A percentile compares a stretch with the other conserved stretches of the same genome.
Evolutionary conservation across 2,888 invertebrate genomes (phyloP).

Genomic region (Bombyx huttoni): DNA sequence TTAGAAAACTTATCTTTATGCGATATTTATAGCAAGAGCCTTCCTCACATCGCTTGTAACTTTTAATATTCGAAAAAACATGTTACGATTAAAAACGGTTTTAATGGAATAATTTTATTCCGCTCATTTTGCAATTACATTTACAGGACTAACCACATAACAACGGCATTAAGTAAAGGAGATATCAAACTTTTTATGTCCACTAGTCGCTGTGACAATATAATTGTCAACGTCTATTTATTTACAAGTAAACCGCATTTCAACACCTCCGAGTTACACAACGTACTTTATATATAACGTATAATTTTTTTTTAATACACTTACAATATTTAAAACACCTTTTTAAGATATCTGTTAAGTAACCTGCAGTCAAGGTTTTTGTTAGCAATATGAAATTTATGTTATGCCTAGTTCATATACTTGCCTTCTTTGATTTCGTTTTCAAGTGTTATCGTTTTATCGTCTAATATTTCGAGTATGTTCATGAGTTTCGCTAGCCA

Average conservation of each 20-base stretch:
- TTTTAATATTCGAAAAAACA: too few species aligned
- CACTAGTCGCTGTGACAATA: neutral
- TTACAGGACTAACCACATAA: neutral
- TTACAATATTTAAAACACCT: too few species aligned
- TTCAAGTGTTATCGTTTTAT: slow-evolving; percentile 67
- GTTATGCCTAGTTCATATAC: slow-evolving; percentile 7
- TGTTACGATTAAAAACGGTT: too few species aligned
- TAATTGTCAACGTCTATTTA: neutral
- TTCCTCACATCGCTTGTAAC: too few species aligned
- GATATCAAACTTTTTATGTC: neutral
- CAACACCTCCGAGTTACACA: neutral
- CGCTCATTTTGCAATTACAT: neutral
- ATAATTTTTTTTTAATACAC: too few species aligned
- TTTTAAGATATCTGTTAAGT: too few species aligned
- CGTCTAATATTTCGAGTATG: slow-evolving; percentile 78
- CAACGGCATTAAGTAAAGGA: neutral
- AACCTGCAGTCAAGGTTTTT: too few species aligned
- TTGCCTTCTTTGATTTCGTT: slow-evolving; percentile 65
- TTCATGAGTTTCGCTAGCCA: slow-evolving; percentile 84
- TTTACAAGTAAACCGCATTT: neutral
- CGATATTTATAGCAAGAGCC: too few species aligned
- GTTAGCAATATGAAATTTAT: too few species aligned
- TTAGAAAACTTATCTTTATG: too few species aligned
- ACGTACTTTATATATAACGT: neutral
- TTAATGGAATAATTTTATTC: neutral